These are phyloP conservation scores for Coleophora flavipennella DNA, from an alignment of 2,888 invertebrate genomes.

Conservation along the genomic window DNA sequence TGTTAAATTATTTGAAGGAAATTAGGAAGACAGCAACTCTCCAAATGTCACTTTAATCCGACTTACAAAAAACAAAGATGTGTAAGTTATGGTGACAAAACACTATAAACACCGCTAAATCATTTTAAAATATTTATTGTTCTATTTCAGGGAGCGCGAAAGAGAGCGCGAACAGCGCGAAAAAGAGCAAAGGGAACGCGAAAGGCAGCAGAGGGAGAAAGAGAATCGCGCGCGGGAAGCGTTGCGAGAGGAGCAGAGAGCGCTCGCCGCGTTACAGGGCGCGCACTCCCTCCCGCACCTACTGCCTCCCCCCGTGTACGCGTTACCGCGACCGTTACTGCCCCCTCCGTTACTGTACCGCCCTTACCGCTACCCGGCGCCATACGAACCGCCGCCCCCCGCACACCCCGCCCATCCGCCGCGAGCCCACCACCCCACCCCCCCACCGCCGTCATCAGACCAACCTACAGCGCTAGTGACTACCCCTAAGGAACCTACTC, in stretches of 20 bases:
- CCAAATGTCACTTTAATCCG: too few species aligned
- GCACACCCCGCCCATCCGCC: slow-evolving; percentile 24
- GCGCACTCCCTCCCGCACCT: slow-evolving; percentile 27
- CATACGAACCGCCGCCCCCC: slow-evolving; percentile 22
- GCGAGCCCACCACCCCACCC: slow-evolving; percentile 24
- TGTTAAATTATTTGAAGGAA: too few species aligned
- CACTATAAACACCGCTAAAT: too few species aligned
- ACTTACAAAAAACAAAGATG: too few species aligned
- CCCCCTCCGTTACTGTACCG: slow-evolving; percentile 45
- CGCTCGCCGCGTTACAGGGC: slow-evolving; percentile 27
- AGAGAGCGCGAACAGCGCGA: slow-evolving; percentile 54
- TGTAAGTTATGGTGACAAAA: too few species aligned
- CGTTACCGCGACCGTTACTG: slow-evolving; percentile 28
- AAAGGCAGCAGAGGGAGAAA: slow-evolving; percentile 45
- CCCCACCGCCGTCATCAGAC: slow-evolving; percentile 24
- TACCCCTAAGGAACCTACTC: slow-evolving; percentile 20
- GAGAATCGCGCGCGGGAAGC: slow-evolving; percentile 54
- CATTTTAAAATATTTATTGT: not conserved
- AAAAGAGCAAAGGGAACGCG: slow-evolving; percentile 49
- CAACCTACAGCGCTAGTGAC: slow-evolving; percentile 13
- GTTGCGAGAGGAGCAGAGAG: slow-evolving; percentile 39
- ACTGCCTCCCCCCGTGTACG: slow-evolving; percentile 33
- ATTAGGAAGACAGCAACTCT: too few species aligned
- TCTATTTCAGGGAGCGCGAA: slow-evolving; percentile 26
- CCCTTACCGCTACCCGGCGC: slow-evolving; percentile 41